phyloP scores from a whole-genome alignment of 2,888 invertebrate genomes.

The Plagodis dolabraria region DNA sequence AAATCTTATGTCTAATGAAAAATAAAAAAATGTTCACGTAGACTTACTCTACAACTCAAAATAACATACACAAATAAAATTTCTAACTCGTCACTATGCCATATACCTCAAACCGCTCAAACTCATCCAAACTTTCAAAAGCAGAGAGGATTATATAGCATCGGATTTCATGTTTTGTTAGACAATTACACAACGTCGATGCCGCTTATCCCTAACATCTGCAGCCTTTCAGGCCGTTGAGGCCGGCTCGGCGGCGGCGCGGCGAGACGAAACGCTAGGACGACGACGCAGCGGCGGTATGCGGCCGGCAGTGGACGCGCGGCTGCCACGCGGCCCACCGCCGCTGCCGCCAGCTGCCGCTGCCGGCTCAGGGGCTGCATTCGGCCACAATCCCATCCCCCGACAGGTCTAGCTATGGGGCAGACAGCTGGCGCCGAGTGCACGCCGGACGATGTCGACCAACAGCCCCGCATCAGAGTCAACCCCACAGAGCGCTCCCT shows the following conservation, averaged over 20 bases:
- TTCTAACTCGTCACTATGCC: no score
- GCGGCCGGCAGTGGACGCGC: conserved; percentile 72
- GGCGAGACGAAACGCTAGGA: conserved; percentile 45
- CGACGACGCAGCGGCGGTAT: conserved; percentile 39
- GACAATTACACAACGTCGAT: conserved; percentile 34
- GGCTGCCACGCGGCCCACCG: conserved; percentile 78
- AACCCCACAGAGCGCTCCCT: conserved; percentile 81
- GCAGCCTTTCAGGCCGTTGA: conserved; percentile 47
- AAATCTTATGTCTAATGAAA: no score
- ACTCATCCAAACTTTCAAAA: no score
- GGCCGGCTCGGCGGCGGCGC: conserved; percentile 37
- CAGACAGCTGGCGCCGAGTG: conserved; percentile 81
- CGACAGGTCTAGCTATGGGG: conserved; percentile 70
- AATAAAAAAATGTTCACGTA: no score
- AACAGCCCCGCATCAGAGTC: conserved; percentile 80
- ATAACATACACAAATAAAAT: no score
- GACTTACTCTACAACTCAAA: no score
- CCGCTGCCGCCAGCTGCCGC: conserved; percentile 58
- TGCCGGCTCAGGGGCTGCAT: conserved; percentile 44
- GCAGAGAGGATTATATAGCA: no score
- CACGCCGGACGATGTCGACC: conserved; percentile 81
- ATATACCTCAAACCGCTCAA: no score
- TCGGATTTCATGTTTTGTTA: no score
- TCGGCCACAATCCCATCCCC: conserved; percentile 22
- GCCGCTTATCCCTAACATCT: conserved; percentile 46